phyloP scores from a whole-genome alignment of 1,140 invertebrate genomes.

The Adoxophyes honmai region DNA sequence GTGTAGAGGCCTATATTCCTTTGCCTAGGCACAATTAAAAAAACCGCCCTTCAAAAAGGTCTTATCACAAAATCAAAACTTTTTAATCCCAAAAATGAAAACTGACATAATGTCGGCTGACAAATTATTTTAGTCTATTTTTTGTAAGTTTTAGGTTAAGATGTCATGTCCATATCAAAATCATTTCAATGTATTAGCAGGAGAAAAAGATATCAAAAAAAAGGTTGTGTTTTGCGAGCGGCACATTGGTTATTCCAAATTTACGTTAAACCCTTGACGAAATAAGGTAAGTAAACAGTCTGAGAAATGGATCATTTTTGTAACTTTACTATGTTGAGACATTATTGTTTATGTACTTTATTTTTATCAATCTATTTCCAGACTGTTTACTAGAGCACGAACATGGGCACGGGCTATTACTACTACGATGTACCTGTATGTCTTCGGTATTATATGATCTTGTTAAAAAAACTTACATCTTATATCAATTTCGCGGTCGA shows the following conservation, averaged over 20 bases:
- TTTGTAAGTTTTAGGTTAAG: constrained; percentile 46
- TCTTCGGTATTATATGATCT: constrained; percentile 19
- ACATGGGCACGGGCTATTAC: neutral
- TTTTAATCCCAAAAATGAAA: neutral
- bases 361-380: constrained; percentile 8
- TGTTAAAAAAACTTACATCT: no score
- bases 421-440: constrained; percentile 21
- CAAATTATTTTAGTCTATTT: constrained; percentile 11
- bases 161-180: constrained; percentile 74
- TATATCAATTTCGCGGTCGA: no score
- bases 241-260: neutral
- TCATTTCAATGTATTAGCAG: constrained; percentile 48
- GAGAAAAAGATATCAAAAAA: constrained; percentile 37
- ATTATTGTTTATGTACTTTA: neutral
- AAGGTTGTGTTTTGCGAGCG: constrained; percentile 7
- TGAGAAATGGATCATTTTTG: neutral
- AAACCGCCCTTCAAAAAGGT: no score
- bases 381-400: constrained; percentile 9
- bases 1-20: no score
- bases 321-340: neutral
- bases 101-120: neutral
- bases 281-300: constrained; percentile 20
- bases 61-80: no score
- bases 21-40: no score
- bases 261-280: neutral